Evolutionary conservation across 2,113 vertebrate genomes (phyloP).

Genomic region (Electrona antarctica): DNA sequence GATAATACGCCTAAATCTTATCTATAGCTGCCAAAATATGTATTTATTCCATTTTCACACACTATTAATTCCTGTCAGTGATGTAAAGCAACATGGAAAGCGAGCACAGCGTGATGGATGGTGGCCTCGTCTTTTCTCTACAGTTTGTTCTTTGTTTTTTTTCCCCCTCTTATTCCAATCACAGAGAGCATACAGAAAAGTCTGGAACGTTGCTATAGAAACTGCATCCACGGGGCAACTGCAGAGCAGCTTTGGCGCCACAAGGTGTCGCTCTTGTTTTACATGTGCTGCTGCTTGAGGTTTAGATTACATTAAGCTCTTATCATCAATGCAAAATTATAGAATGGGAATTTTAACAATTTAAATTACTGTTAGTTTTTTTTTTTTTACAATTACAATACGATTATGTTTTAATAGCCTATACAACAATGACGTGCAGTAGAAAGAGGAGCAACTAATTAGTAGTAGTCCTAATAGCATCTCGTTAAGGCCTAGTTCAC

Average conservation of each 20-base stretch:
- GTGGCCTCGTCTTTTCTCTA: conserved; percentile 19
- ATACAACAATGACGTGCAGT: no score
- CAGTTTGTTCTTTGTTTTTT: conserved; percentile 10
- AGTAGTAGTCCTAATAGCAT: no score
- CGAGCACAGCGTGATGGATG: conserved; percentile 60
- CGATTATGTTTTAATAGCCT: no score
- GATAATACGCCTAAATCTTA: not conserved
- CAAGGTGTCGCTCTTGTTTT: conserved; percentile 70
- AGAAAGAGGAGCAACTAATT: no score
- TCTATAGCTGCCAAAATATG: conserved; percentile 23
- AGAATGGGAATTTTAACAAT: no score
- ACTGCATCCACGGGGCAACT: conserved; percentile 74
- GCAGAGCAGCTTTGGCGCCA: conserved; percentile 58
- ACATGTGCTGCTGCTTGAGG: conserved; percentile 14
- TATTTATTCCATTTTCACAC: not conserved
- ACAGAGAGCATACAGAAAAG: conserved; percentile 71
- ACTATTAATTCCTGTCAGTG: conserved; percentile 21
- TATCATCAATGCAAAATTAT: not conserved
- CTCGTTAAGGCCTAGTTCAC: no score
- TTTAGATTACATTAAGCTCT: no score
- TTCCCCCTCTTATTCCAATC: conserved; percentile 27
- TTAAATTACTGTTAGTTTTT: no score
- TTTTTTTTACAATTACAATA: no score
- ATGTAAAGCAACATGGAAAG: conserved; percentile 59
- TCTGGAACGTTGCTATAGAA: conserved; percentile 92